Evolutionary conservation across 2,113 vertebrate species (phyloP).

Genomic region (Hippocampus comes): DNA sequence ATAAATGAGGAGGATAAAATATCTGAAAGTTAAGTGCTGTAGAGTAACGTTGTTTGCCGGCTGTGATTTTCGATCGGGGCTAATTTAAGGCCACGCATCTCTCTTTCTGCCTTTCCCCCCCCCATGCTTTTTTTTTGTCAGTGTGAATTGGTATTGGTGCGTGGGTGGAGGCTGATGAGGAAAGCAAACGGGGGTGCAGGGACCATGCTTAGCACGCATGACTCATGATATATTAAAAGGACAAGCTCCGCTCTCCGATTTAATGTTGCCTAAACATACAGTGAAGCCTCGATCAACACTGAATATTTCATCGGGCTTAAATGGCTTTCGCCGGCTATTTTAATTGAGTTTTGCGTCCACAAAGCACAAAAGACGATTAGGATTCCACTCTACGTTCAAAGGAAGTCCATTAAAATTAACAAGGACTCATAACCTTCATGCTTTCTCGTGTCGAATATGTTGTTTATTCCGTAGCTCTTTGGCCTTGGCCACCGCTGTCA

Average conservation of each 20-base stretch:
- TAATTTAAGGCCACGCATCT: background rate
- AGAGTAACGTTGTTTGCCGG: too few species aligned
- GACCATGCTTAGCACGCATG: background rate
- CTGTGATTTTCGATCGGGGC: background rate
- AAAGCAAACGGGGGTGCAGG: background rate
- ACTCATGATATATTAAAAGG: slow-evolving; percentile 28
- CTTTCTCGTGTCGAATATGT: slow-evolving; percentile 31
- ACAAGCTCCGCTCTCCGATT: slow-evolving; percentile 4
- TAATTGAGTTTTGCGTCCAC: slow-evolving; percentile 49
- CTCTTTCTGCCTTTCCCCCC: background rate
- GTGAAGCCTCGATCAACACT: slow-evolving; percentile 24
- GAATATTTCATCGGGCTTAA: slow-evolving; percentile 56
- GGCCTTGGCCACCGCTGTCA: slow-evolving; percentile 39
- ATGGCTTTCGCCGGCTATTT: slow-evolving; percentile 30
- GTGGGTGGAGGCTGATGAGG: background rate
- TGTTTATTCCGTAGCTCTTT: slow-evolving; percentile 42
- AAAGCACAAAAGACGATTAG: slow-evolving; percentile 43
- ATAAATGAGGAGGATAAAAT: too few species aligned
- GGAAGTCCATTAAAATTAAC: slow-evolving; percentile 59
- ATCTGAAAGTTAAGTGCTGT: too few species aligned
- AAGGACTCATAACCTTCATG: slow-evolving; percentile 57
- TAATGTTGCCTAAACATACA: slow-evolving; percentile 25
- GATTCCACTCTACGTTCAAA: slow-evolving; percentile 32
- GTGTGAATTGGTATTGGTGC: background rate
- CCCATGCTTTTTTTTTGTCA: background rate